Base-by-base conservation (phyloP, 2,797 vertebrate genomes). In the Sciurus carolinensis region DNA sequence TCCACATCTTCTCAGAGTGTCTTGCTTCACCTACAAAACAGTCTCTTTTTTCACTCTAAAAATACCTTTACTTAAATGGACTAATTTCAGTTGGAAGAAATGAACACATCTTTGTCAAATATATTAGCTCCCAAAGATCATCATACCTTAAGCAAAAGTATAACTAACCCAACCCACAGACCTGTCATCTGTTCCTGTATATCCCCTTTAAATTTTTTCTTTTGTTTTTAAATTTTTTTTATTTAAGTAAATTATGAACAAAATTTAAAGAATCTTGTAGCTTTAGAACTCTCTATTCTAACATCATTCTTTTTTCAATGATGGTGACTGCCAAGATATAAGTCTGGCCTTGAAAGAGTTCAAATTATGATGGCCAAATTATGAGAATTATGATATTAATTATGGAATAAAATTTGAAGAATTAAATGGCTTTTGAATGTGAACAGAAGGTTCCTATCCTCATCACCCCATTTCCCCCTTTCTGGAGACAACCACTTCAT, bases 191-290 rank as follows among this genome's bases (percentile, higher is more conserved):
- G 7, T n/a, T 36, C 20, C 15, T 54, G 2, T 80, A 44, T 79
- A 86, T n/a, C 22, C 36, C 12, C 18, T 52, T 77, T 26, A 47
- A 77, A 42, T 2, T 59, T 54, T 87, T 88, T 54, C 20, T 11
- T 93, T 90, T 44, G 3, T 12, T 90, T 90, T 77, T 36, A 77
- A n/a, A n/a, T 44, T 26, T 77, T 77, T 89, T 79, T 82, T 42
- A n/a, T 44, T 66, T 73, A 57, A 77, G 30, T 67, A 59, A 64
- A 72, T 76, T 64, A 54, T 54, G 17, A 33, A 52, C 42, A 71
- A 92, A 39, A 57, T 54, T 83, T 75, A n/a, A 95, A 95, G 62
- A 95, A 62, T 42, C 54, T 24, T 33, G 50, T 44, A 77, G 24
- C 14, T 72, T 85, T 86, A 57, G 76, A 81, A 76, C 77, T 69